Base-by-base conservation (phyloP, 35 echinoderm and acorn worm genomes). In the Heliocidaris tuberculata region DNA sequence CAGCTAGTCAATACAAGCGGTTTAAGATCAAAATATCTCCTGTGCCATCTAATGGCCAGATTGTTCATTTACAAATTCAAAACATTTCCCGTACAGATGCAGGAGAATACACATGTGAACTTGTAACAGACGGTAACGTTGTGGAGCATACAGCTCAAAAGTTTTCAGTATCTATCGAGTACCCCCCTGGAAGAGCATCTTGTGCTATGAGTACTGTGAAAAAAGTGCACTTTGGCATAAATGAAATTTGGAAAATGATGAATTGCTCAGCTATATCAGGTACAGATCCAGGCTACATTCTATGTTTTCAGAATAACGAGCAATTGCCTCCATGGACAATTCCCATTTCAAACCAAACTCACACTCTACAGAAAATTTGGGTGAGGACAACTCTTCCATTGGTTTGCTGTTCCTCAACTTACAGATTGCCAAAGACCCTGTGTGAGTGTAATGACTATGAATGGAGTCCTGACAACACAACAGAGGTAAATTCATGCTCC, bases 301-400 rank as follows among this genome's bases (percentile, higher is more conserved):
- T 0, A 47, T 89, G 87, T 48, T 89, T 47, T 47, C 87, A 89
- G 31, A 89, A 89, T 13, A 19, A 48, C 24, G 87, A 89, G 87
- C 87, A 89, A 89, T 48, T 42, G 31, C 87, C 87, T 7, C 87
- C 87, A 13, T 89, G 87, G 87, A 89, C 87, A 42, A 89, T 89
- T n/a, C 87, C 87, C 31, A 47, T 89, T 89, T 89, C 87, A 89
- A 89, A 89, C 87, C 31, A 32, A 89, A 89, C 87, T 17, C 31
- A 32, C 30, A 47, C 47, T 15, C 87, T 47, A 9, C 87, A 89
- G 32, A 89, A 89, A 27, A 48, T 89, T 32, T 89, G 87, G 87
- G 31, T 89, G 17, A 32, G 47, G 47, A 89, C 12, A 32, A 89
- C 87, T 17, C 31, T 47, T 89, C 87, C 87, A 89, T 17, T 89